These are phyloP conservation scores for western clawed frog (Xenopus tropicalis) DNA, from an alignment of 2,113 vertebrate species.

Conservation along the genomic window DNA sequence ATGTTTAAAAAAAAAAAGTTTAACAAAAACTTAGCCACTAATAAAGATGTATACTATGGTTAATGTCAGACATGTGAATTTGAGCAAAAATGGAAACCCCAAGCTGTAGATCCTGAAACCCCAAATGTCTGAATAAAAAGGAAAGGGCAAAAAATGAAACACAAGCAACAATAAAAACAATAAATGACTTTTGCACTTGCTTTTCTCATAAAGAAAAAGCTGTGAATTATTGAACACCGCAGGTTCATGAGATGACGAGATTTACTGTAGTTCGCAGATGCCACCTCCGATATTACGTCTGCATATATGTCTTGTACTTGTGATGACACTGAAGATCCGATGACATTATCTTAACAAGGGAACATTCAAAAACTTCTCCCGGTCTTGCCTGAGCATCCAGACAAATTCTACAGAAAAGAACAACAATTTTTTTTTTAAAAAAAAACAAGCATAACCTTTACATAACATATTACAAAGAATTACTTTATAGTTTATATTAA, in stretches of 20 bases:
- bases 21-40: slow-evolving; percentile 54
- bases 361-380: slow-evolving; percentile 92
- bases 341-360: slow-evolving; percentile 86
- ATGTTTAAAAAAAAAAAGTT: neutral
- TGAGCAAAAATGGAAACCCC: slow-evolving; percentile 39
- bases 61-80: slow-evolving; percentile 67
- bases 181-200: slow-evolving; percentile 74
- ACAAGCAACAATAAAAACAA: slow-evolving; percentile 74
- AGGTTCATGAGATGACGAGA: slow-evolving; percentile 93
- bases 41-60: slow-evolving; percentile 67
- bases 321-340: slow-evolving; percentile 81
- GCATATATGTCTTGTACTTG: slow-evolving; percentile 42
- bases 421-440: neutral
- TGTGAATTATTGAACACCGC: slow-evolving; percentile 88
- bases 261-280: slow-evolving; percentile 71
- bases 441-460: no score
- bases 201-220: slow-evolving; percentile 63
- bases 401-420: slow-evolving; percentile 71
- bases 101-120: slow-evolving; percentile 47
- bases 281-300: slow-evolving; percentile 64
- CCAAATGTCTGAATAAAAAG: slow-evolving; percentile 56
- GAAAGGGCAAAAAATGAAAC: slow-evolving; percentile 51
- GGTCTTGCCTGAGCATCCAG: slow-evolving; percentile 91
- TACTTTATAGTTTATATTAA: no score
- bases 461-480: no score